Evolutionary conservation across 2,113 vertebrate genomes (phyloP).

Genomic region (Heptranchias perlo): DNA sequence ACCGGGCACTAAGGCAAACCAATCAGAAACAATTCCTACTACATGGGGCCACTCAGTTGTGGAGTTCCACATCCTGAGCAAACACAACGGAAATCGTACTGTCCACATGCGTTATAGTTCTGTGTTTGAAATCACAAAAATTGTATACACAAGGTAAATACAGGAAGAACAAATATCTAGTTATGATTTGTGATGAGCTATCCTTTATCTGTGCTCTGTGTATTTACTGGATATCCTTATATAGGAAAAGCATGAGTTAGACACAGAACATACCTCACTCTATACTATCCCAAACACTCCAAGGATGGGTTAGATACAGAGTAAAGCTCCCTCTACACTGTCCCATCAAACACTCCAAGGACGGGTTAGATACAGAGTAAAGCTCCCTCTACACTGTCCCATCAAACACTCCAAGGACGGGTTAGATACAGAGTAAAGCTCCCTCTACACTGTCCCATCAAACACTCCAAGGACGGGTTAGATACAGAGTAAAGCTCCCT

Average conservation of each 20-base stretch:
- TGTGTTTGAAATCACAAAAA: neutral
- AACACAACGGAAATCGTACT: too few relatives aligned
- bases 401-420: neutral
- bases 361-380: neutral
- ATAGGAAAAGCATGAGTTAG: neutral
- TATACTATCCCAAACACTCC: neutral
- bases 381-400: neutral
- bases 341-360: neutral
- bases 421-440: too few relatives aligned
- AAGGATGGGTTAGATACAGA: too few relatives aligned
- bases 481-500: neutral
- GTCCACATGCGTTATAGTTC: neutral
- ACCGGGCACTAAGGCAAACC: neutral
- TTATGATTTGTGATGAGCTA: neutral
- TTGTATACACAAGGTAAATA: neutral
- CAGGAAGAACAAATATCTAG: neutral
- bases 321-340: neutral
- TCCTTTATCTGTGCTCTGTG: neutral
- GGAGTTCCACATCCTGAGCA: neutral
- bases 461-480: neutral
- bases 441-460: neutral
- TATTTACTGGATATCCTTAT: neutral
- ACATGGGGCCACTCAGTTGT: neutral
- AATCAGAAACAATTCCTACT: neutral
- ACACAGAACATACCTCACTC: neutral